These are phyloP conservation scores for Amphipyra berbera DNA, from an alignment of 2,888 invertebrate species.

Conservation along the genomic window DNA sequence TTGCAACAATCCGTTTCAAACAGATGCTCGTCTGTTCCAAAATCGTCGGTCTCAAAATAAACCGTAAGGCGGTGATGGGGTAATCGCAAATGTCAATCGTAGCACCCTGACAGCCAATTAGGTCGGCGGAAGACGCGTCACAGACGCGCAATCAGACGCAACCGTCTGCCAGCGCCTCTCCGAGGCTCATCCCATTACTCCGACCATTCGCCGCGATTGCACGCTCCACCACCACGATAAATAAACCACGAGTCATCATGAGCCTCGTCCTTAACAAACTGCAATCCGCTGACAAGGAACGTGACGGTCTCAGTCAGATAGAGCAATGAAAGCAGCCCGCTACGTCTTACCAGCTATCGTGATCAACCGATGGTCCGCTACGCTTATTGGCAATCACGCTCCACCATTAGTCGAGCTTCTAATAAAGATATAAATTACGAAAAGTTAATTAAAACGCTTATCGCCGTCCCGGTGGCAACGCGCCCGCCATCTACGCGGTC, in stretches of 20 bases:
- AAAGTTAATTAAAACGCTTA: conserved; percentile 88
- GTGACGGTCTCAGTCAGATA: conserved; percentile 71
- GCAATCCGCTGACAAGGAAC: conserved; percentile 66
- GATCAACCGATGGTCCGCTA: conserved; percentile 69
- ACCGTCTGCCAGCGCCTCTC: conserved; percentile 41
- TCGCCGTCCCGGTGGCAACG: conserved; percentile 71
- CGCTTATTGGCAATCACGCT: conserved; percentile 80
- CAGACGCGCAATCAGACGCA: conserved; percentile 51
- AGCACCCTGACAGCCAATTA: conserved; percentile 55
- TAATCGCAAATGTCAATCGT: conserved; percentile 58
- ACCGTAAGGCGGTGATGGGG: conserved; percentile 34
- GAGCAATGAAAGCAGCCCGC: conserved; percentile 62
- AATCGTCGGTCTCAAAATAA: conserved; percentile 32
- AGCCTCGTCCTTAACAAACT: conserved; percentile 51
- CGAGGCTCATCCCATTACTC: conserved; percentile 62
- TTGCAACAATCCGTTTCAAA: conserved; percentile 10
- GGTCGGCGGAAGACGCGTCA: conserved; percentile 38
- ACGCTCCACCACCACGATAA: conserved; percentile 62
- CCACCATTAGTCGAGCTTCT: conserved; percentile 77
- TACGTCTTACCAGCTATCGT: conserved; percentile 69
- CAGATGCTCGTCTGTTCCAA: conserved; percentile 15
- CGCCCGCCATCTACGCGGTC: conserved; percentile 65
- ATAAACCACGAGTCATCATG: conserved; percentile 63
- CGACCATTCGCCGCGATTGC: conserved; percentile 51
- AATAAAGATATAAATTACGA: conserved; percentile 88